Base-by-base conservation (phyloP, 2,113 vertebrate genomes). In the Corythoichthys haematopterus region DNA sequence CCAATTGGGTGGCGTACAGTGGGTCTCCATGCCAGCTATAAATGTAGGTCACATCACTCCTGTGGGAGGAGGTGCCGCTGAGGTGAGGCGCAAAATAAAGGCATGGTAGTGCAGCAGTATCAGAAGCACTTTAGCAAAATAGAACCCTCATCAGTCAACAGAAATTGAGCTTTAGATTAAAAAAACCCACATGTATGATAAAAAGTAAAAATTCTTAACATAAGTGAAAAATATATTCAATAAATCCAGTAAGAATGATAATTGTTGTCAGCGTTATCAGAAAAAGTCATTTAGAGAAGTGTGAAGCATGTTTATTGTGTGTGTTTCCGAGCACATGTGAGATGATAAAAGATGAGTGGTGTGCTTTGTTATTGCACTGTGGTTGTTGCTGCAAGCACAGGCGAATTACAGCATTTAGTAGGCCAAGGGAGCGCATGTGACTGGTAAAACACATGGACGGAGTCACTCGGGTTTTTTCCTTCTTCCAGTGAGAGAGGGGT, bases 1-100 rank as follows among this genome's bases (percentile, higher is more conserved):
- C 80, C 80, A 81, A 77, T 83, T 79, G 80, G 85, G 79, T 79
- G 82, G 78, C 62, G 64, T 40, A 64, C 74, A 71, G 71, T 69
- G 71, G 80, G 81, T 85, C 74, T 86, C 74, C 77, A 57, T 83
- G 80, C 81, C 86, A 85, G 81, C 72, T 56, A 37, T 56, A 71
- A 90, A 91, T 92, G 89, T 92, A 90, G 91, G 90, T 92, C 90
- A 91, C 80, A 75, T 80, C 66, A 75, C 80, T 82, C 77, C 83
- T 53, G 77, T 64, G 74, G 73, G 79, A 61, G 68, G 79, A 61
- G 57, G 46, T 53, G 52, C 59, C 60, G 50, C 56, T 20, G 59
- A 47, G 64, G 62, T 12, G 69, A 38, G 70, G 72, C 55, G 65
- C 70, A 65, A 65, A 71, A 70, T 59, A 67, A 48, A 58, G 52